Conservation (phyloP, 2,797 vertebrate genomes). For the Vultur gryphus region DNA sequence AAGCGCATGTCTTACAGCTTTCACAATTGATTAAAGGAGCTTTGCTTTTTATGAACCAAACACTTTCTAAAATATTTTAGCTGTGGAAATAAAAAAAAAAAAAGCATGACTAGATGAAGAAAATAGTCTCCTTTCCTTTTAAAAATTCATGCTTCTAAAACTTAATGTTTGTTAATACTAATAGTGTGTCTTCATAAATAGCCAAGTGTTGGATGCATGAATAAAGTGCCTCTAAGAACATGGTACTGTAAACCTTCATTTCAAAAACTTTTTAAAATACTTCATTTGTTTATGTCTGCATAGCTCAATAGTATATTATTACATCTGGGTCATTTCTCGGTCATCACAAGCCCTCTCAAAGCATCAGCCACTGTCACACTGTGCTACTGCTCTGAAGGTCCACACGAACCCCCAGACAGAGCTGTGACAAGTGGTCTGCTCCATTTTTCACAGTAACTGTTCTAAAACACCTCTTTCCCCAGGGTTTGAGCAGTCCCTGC, state of each 20-base stretch:
- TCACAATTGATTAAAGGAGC: background rate
- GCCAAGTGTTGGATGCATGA: background rate
- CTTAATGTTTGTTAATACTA: background rate
- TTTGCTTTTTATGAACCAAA: background rate
- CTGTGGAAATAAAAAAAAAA: background rate
- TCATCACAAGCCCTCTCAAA: background rate
- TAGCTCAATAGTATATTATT: background rate
- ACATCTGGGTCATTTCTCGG: background rate
- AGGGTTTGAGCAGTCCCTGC: background rate
- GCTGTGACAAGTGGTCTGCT: background rate
- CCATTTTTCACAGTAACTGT: background rate
- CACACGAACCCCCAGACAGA: background rate
- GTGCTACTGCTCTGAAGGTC: background rate
- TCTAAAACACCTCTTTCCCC: background rate
- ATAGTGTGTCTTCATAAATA: background rate
- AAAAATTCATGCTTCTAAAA: background rate
- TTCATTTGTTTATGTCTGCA: background rate
- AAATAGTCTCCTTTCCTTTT: background rate
- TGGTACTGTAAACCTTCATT: background rate
- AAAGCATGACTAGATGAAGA: background rate
- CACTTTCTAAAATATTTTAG: background rate
- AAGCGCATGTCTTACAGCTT: background rate
- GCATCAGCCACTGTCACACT: accelerated
- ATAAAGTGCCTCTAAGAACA: background rate
- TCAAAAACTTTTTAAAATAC: background rate